phyloP scores from a whole-genome alignment of 1,140 invertebrate genomes.

The Cepaea nemoralis region DNA sequence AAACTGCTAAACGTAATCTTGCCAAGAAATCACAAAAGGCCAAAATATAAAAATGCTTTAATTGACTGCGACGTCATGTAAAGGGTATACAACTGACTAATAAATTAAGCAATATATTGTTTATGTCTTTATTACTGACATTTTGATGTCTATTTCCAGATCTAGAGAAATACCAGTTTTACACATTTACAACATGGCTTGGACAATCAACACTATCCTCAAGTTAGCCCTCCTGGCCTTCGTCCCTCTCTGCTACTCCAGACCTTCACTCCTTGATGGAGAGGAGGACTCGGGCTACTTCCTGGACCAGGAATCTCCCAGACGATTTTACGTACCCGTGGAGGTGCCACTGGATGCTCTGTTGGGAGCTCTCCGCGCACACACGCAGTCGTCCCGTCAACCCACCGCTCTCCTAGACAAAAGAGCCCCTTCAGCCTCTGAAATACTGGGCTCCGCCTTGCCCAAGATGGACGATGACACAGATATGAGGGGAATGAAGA shows the following conservation, averaged over 20 bases:
- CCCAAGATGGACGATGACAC: neutral
- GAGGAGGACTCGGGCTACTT: neutral
- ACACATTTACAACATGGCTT: conserved; percentile 1
- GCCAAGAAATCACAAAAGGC: too few species aligned
- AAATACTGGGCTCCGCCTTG: neutral
- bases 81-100: too few species aligned
- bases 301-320: neutral
- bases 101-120: too few species aligned
- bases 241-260: neutral
- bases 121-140: too few species aligned
- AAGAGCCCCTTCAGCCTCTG: neutral
- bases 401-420: neutral
- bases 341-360: neutral
- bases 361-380: neutral
- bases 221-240: neutral
- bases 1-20: too few species aligned
- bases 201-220: neutral
- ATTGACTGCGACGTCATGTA: too few species aligned
- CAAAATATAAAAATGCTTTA: too few species aligned
- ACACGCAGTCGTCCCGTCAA: neutral
- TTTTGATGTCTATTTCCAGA: too few species aligned
- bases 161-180: too few species aligned
- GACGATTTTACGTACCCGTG: neutral
- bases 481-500: conserved; percentile 21
- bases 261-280: neutral